Conservation (phyloP, 64 coral and sea anemone species). For the Montipora sp. region DNA sequence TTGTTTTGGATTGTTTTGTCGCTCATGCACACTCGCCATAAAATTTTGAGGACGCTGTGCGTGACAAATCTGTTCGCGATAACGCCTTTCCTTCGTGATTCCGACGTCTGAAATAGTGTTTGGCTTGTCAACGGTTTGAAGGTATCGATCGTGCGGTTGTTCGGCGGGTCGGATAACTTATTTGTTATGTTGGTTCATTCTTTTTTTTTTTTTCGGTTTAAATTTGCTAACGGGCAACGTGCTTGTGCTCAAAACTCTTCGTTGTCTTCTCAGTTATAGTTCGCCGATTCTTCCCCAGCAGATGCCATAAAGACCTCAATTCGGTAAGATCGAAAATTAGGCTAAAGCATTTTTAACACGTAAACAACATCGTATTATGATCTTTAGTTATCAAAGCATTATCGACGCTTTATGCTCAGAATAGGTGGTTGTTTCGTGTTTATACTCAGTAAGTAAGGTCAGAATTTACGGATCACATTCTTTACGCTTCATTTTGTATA, state of each 20-base stretch:
- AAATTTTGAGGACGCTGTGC: not conserved
- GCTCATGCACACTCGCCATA: too few relatives aligned
- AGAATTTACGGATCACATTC: not conserved
- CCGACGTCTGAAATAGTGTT: not conserved
- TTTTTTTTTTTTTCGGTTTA: not conserved
- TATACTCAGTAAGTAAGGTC: not conserved
- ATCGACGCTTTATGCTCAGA: too few relatives aligned
- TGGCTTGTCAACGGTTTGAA: not conserved
- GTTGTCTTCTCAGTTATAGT: not conserved
- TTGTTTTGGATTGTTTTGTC: not conserved
- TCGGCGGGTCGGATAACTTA: not conserved
- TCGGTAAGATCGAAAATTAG: slow-evolving; percentile 10
- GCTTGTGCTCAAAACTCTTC: not conserved
- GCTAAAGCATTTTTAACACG: not conserved
- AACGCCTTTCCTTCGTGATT: slow-evolving; percentile 2
- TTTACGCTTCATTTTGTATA: slow-evolving; percentile 15
- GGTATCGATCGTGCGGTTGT: not conserved
- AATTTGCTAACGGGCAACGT: not conserved
- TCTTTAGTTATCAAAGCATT: too few relatives aligned
- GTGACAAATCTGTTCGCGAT: not conserved
- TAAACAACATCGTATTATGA: not conserved
- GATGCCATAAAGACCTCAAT: slow-evolving; percentile 31
- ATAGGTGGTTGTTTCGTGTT: too few relatives aligned
- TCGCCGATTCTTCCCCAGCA: not conserved
- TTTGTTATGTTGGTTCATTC: not conserved